Percentiles rank a stretch among this genome's conserved stretches.
phyloP scores from a whole-genome alignment of 2,113 vertebrate genomes.

The Mungos mungo region DNA sequence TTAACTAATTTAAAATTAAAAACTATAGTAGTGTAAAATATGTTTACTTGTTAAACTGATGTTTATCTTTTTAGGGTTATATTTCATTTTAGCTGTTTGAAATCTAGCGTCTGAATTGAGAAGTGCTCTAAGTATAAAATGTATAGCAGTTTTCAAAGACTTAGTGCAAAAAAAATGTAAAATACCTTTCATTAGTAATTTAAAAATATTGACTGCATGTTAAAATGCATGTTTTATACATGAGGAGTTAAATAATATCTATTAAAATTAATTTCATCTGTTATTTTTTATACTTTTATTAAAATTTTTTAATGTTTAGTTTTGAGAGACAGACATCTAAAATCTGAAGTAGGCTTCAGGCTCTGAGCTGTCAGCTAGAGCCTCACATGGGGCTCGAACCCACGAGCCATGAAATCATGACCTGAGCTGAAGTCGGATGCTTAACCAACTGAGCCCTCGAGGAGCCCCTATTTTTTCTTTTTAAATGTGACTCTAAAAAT shows the following conservation, averaged over 20 bases:
- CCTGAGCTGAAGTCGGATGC: too few species aligned
- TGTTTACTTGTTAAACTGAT: not conserved
- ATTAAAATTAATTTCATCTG: not conserved
- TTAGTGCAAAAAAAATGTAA: not conserved
- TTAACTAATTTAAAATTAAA: constrained; percentile 14
- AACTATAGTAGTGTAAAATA: not conserved
- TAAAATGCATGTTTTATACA: constrained; percentile 7
- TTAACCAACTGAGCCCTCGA: too few species aligned
- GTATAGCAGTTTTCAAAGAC: not conserved
- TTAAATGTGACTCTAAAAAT: not conserved
- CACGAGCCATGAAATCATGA: too few species aligned
- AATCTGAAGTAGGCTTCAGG: too few species aligned
- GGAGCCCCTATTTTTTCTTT: not conserved
- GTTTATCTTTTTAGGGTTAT: constrained; percentile 16
- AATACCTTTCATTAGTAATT: not conserved
- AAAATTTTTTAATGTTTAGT: too few species aligned
- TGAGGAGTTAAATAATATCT: not conserved
- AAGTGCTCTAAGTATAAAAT: not conserved
- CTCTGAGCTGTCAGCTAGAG: too few species aligned
- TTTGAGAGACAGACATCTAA: too few species aligned
- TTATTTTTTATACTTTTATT: not conserved
- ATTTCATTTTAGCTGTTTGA: constrained; percentile 23
- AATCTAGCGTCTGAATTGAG: not conserved
- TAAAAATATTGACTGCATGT: not conserved
- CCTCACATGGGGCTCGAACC: too few species aligned